Conservation (phyloP, 2,888 invertebrate species). For the Sacculina carcini region DNA sequence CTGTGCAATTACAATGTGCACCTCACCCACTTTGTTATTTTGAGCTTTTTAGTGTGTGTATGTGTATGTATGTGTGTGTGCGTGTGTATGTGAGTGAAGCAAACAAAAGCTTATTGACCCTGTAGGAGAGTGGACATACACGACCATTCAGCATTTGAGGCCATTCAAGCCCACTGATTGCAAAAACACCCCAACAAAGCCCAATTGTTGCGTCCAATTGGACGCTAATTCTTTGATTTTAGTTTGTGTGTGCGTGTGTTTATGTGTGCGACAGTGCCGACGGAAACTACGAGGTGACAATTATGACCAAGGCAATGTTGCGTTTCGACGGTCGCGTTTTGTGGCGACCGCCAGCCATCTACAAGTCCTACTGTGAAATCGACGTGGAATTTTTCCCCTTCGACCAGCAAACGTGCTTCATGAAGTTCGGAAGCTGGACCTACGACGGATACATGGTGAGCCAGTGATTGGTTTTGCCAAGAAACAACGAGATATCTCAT, state of each 20-base stretch:
- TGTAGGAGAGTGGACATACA: too few relatives aligned
- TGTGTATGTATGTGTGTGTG: too few relatives aligned
- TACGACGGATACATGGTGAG: constrained; percentile 79
- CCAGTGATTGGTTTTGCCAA: background rate
- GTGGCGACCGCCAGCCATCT: constrained; percentile 96
- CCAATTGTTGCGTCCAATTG: too few relatives aligned
- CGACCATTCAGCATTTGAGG: too few relatives aligned
- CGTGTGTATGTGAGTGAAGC: too few relatives aligned
- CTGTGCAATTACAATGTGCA: too few relatives aligned
- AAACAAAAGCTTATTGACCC: too few relatives aligned
- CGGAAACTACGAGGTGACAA: constrained; percentile 90
- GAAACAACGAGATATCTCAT: background rate
- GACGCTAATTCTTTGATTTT: constrained; percentile 10
- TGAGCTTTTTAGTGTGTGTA: too few relatives aligned
- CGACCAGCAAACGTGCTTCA: constrained; percentile 78
- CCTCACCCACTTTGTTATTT: too few relatives aligned
- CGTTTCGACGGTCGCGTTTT: constrained; percentile 75
- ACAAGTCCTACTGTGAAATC: constrained; percentile 89
- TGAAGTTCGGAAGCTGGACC: constrained; percentile 88
- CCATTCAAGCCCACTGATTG: too few relatives aligned
- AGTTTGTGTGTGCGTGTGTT: too few relatives aligned
- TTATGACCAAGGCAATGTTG: constrained; percentile 89
- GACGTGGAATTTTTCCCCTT: constrained; percentile 86
- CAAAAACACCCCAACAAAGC: too few relatives aligned
- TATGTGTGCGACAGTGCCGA: constrained; percentile 88